Conservation (phyloP, 2,888 invertebrate genomes). For the Drosophila pseudotakahashii region DNA sequence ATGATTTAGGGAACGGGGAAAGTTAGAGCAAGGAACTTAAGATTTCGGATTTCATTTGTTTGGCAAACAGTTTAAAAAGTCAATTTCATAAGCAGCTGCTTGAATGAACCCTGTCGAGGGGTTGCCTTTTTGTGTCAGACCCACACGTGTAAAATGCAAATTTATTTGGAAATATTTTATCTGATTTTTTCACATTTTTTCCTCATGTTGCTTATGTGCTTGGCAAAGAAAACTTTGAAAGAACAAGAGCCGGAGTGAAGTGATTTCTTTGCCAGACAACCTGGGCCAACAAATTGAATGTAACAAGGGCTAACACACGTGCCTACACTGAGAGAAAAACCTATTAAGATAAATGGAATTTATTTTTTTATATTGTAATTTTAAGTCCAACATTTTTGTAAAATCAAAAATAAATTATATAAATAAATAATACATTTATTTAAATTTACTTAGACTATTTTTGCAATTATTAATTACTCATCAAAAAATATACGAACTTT, state of each 20-base stretch:
- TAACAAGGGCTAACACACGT: slow-evolving; percentile 51
- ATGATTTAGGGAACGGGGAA: slow-evolving; percentile 9
- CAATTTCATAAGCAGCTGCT: slow-evolving; percentile 61
- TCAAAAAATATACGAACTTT: too few species aligned
- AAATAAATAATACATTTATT: too few species aligned
- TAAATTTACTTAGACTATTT: too few species aligned
- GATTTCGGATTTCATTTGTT: slow-evolving; percentile 56
- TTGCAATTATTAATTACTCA: too few species aligned
- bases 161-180: slow-evolving; percentile 64
- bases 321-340: slow-evolving; percentile 4
- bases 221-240: slow-evolving; percentile 50
- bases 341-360: background rate
- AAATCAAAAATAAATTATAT: too few species aligned
- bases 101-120: slow-evolving; percentile 3
- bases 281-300: slow-evolving; percentile 67
- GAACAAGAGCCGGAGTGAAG: slow-evolving; percentile 6
- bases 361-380: too few species aligned
- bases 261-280: slow-evolving; percentile 35
- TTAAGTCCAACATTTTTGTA: too few species aligned
- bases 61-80: slow-evolving; percentile 72
- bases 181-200: slow-evolving; percentile 30
- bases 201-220: slow-evolving; percentile 6
- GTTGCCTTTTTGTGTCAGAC: slow-evolving; percentile 39
- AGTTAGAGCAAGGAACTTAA: slow-evolving; percentile 14
- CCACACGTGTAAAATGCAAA: slow-evolving; percentile 71